Base-by-base conservation (phyloP, 2,888 invertebrate genomes). In the Bellardia pandia region DNA sequence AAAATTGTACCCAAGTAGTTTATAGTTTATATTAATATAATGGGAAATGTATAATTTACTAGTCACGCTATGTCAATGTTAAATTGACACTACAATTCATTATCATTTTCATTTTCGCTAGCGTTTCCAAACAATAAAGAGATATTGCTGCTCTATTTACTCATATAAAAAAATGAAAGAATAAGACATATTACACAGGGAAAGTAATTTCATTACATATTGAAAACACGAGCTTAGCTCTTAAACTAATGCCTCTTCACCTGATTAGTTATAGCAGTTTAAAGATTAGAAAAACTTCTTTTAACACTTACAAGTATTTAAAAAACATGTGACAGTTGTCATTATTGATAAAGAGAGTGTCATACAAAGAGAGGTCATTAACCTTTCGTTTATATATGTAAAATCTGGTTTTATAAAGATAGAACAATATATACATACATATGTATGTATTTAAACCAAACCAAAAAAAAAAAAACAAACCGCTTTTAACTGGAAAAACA, bases 61-160 rank as follows among this genome's bases (percentile, higher is more conserved):
- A 74, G 87, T 87, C 85, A 87, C 85, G 87, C 87, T 87, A 87
- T 85, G 69, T 82, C 87, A 81, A 85, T 87, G 81, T 78, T 78
- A 82, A 82, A 78, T 66, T 81, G 78, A 79, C 81, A 78, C 42
- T 72, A 75, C 60, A 80, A 75, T 85, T 85, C 74, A 85, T 85
- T 76, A 75, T 85, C 68, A 85, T 79, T 71, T 69, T 85, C 68
- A 85, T 79, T 71, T 69, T 42, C 53, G 16, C 40, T 2, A 58
- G 68, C 23, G 37, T 74, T 62, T 2, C 8, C 14, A 8, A 23
- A 33, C 30, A 33, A 66, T 33, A 64, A 64, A 62, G 8, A 45
- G 23, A 23, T 23, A 45, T 3, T 9, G 11, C 11, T 45, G 13
- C 45, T 45, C 11, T 45, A 13, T 13, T 45, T 30, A 58, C 51